These are phyloP conservation scores for Crambe crambe DNA, from an alignment of 37 sponge, comb jelly and placozoan genomes.

Conservation along the genomic window DNA sequence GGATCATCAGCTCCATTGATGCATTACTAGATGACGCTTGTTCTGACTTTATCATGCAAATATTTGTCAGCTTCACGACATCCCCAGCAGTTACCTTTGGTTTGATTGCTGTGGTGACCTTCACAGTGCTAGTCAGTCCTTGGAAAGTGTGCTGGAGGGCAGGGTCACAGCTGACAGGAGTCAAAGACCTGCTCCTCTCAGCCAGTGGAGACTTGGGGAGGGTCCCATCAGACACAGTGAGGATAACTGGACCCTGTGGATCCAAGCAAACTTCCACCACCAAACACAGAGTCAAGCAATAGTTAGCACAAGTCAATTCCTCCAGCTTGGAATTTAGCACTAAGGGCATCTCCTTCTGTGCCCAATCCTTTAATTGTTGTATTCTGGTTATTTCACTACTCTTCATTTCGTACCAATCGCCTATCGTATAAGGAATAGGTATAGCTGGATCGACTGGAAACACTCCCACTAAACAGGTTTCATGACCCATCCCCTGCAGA, in stretches of 20 bases:
- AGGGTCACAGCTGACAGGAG: neutral
- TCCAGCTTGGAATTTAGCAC: neutral
- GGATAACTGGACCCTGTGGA: neutral
- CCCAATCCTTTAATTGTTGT: conserved; percentile 11
- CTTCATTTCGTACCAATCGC: conserved; percentile 7
- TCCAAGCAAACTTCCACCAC: conserved; percentile 2
- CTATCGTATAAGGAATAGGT: neutral
- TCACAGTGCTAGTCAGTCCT: neutral
- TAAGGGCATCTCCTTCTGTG: neutral
- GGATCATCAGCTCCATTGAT: neutral
- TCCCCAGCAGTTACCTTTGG: conserved; percentile 9
- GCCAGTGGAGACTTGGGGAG: neutral
- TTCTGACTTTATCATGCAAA: neutral
- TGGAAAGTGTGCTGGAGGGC: neutral
- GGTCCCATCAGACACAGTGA: conserved; percentile 17
- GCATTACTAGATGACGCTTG: neutral
- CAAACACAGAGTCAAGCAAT: conserved; percentile 14
- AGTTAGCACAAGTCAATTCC: neutral
- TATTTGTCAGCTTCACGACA: neutral
- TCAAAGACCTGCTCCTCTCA: neutral
- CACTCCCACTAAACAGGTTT: conserved; percentile 1
- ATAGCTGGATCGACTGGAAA: neutral
- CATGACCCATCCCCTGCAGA: conserved; percentile 11
- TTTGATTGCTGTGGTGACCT: neutral
- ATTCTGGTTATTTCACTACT: neutral